Evolutionary conservation across 23 tunicate species (phyloP), one percentile per base, ranked within the genome.

Genomic region (Botrylloides violaceus): DNA sequence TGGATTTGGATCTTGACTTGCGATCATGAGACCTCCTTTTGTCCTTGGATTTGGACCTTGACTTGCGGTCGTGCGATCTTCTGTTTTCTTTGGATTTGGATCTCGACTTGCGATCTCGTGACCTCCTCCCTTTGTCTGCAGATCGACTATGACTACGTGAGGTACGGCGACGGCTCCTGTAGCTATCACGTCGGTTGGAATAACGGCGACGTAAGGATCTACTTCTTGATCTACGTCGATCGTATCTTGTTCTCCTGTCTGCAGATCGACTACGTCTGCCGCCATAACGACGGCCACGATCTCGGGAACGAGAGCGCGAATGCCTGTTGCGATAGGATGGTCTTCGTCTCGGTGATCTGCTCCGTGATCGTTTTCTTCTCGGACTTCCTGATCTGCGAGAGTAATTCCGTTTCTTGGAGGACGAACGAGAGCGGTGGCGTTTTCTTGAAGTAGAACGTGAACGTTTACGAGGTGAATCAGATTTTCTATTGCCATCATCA

Each of bases 251-350:
- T 15, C 53, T 43, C 15, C 53, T 43, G 53, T 9, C 12, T 7
- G 12, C 37, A 12, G 74, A 43, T 0, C 74, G 21, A 25, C 47
- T 23, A 37, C 74, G 74, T 19, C 58, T 68, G 36, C n/a, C 37
- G 26, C 70, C 32, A 36, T 64, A 30, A 6, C 38, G 33, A 6
- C 48, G 36, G 0, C 34, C 24, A 27, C 71, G 71, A 18, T 49
- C 73, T 2, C 80, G 60, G 2, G 76, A 70, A 3, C 86, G 24
- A 26, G 83, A 77, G 26, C 92, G 37, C 6, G 92, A 84, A 22
- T 83, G 66, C 15, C 83, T 78, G 7, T 78, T 34, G 29, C 71
- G 56, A 6, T 27, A 43, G 36, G 26, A 20, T 18, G 74, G 26
- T 9, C 74, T 38, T 19, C 74, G 36, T 12, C 74, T 61, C 19